phyloP scores from a whole-genome alignment of 2,888 invertebrate species.

The Synergus japonicus region DNA sequence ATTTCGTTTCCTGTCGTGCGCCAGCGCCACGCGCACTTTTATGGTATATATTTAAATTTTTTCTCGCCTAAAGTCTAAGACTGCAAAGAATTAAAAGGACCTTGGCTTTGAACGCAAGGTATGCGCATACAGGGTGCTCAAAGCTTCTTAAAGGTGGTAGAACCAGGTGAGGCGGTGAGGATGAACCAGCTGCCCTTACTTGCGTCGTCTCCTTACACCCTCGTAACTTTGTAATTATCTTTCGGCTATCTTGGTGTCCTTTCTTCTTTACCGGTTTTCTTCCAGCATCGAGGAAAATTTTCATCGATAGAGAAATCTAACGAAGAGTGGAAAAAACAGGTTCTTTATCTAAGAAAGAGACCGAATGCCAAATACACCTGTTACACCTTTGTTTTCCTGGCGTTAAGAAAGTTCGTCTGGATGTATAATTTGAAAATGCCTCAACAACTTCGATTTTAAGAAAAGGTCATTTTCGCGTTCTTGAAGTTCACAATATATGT shows the following conservation, averaged over 20 bases:
- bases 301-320: not conserved
- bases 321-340: not conserved
- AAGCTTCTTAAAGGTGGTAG: constrained; percentile 47
- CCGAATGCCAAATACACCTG: not conserved
- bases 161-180: constrained; percentile 68
- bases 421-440: too few species aligned
- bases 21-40: too few species aligned
- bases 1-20: too few species aligned
- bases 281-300: constrained; percentile 37
- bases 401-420: too few species aligned
- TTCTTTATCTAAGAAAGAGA: not conserved
- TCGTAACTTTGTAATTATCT: constrained; percentile 59
- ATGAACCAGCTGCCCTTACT: constrained; percentile 63
- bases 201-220: constrained; percentile 53
- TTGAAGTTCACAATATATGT: too few species aligned
- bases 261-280: constrained; percentile 39
- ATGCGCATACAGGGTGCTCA: constrained; percentile 49
- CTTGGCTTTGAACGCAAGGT: constrained; percentile 48
- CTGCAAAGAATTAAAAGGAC: not conserved
- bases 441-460: too few species aligned
- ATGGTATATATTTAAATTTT: not conserved
- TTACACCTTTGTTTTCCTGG: too few species aligned
- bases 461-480: too few species aligned
- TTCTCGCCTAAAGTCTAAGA: not conserved
- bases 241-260: constrained; percentile 40